These are phyloP conservation scores for Thera obeliscata DNA, from an alignment of 2,888 invertebrate genomes.

Conservation along the genomic window DNA sequence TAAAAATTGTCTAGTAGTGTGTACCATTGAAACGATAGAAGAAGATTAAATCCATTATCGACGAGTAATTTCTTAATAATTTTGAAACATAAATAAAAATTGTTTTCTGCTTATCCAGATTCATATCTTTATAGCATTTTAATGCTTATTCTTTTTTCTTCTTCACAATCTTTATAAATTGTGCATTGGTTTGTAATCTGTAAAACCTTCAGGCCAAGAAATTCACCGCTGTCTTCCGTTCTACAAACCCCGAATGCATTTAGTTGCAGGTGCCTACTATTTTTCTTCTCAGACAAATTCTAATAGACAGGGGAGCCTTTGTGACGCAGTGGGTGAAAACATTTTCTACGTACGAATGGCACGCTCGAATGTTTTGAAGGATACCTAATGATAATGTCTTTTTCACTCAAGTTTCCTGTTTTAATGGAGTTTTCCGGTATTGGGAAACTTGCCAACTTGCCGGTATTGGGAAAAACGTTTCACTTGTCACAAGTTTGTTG, in stretches of 20 bases:
- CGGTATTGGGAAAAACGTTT: constrained; percentile 4
- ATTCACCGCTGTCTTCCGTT: background rate
- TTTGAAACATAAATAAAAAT: too few relatives aligned
- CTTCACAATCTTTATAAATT: background rate
- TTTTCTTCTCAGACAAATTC: constrained; percentile 77
- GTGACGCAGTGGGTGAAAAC: constrained; percentile 40
- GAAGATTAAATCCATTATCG: too few relatives aligned
- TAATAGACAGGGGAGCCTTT: constrained; percentile 60
- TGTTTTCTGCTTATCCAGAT: too few relatives aligned
- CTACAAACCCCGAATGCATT: constrained; percentile 64
- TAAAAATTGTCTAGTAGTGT: too few relatives aligned
- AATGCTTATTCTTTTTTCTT: too few relatives aligned
- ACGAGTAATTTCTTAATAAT: too few relatives aligned
- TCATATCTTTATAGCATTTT: too few relatives aligned
- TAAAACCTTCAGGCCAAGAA: background rate
- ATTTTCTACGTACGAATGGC: constrained; percentile 36
- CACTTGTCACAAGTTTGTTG: background rate
- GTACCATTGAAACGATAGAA: too few relatives aligned
- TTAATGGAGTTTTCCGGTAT: constrained; percentile 25
- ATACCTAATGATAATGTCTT: constrained; percentile 43
- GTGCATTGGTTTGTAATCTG: background rate
- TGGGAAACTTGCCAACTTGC: too few relatives aligned
- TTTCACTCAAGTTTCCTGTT: constrained; percentile 35
- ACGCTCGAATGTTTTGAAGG: constrained; percentile 33
- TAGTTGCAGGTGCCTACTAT: constrained; percentile 81